Evolutionary conservation across 2,113 vertebrate genomes (phyloP).

Genomic region (Macquaria australasica): DNA sequence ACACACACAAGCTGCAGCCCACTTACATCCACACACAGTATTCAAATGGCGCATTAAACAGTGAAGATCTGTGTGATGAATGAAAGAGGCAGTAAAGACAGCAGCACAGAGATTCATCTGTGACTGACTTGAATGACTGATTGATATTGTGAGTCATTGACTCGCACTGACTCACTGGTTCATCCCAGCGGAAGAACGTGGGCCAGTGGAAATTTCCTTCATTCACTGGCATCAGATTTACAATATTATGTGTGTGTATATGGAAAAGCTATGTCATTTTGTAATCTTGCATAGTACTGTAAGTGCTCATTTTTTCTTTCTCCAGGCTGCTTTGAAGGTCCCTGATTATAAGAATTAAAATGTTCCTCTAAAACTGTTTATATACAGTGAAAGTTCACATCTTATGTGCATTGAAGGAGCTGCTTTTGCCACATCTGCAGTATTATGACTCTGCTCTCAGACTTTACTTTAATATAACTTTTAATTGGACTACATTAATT

Average conservation of each 20-base stretch:
- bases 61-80: constrained; percentile 53
- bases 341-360: no score
- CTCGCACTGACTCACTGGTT: constrained; percentile 38
- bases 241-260: background rate
- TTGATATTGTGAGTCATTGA: constrained; percentile 55
- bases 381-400: background rate
- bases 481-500: background rate
- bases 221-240: background rate
- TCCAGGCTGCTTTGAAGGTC: no score
- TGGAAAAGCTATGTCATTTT: background rate
- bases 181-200: background rate
- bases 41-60: constrained; percentile 50
- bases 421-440: background rate
- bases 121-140: constrained; percentile 44
- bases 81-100: constrained; percentile 29
- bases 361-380: background rate
- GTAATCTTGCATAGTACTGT: background rate
- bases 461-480: background rate
- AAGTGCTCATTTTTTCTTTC: no score
- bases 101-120: constrained; percentile 52
- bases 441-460: background rate
- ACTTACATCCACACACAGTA: constrained; percentile 28
- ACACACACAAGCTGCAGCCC: constrained; percentile 15
- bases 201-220: constrained; percentile 13
- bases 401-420: background rate